Base-by-base conservation (phyloP, 2,113 vertebrate species). In the Scalopus aquaticus region DNA sequence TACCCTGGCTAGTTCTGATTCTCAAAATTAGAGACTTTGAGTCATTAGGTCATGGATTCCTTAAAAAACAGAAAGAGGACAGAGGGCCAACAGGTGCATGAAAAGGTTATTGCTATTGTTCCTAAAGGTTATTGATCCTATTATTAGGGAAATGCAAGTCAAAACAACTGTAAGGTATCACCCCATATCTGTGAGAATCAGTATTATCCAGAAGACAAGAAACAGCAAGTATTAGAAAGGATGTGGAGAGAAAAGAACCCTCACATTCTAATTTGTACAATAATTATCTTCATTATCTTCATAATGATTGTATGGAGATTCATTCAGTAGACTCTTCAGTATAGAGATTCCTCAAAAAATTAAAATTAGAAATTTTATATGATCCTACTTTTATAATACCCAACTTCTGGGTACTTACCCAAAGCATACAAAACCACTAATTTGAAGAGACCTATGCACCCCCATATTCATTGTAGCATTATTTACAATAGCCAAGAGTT, bases 21-120 rank as follows among this genome's bases (percentile, higher is more conserved):
- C 83, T 73, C 64, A 89, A 86, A 84, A 89, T n/a, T 79, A 91
- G 9, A 70, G 73, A 78, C 26, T 3, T 62, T 54, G 37, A 96
- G 24, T n/a, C 69, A 69, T 37, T 65, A 64, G 44, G 39, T 65
- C 77, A 70, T 7, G 10, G 35, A 88, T 19, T 93, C 44, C 76
- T 91, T 83, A 67, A 65, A 51, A 87, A 77, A 62, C 12, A n/a
- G 9, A 3, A 22, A 37, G 67, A 39, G 39, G 8, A 42, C 20
- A 9, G 65, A 35, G 20, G 10, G 35, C 7, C 69, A 70, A 70
- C 37, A 70, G 35, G 20, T 32, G n/a, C 67, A 22, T 39, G 10
- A 67, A 37, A 70, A 39, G 22, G 35, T 39, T 4, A 17, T 37
- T 22, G n/a, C n/a, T n/a, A n/a, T n/a, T n/a, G n/a, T n/a, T n/a